These are phyloP conservation scores for Drosophila setifemur DNA, from an alignment of 1,140 invertebrate species.

Conservation along the genomic window DNA sequence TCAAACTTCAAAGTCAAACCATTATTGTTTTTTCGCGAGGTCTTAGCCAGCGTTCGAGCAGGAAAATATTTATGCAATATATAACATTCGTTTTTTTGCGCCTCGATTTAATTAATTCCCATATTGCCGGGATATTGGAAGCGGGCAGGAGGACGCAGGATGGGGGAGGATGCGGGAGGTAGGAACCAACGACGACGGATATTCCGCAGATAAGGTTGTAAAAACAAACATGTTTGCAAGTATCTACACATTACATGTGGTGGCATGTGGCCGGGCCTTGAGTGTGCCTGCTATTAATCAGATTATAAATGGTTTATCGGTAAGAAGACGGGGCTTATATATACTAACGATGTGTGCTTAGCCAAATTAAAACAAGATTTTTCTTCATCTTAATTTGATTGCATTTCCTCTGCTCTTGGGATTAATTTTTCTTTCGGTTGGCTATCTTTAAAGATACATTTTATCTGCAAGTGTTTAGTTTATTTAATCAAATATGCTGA, in stretches of 20 bases:
- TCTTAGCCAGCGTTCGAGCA: slow-evolving; percentile 20
- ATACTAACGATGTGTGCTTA: slow-evolving; percentile 31
- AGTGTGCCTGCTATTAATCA: slow-evolving; percentile 25
- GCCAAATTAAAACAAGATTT: background rate
- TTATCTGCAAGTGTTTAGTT: too few species aligned
- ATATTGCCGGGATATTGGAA: slow-evolving; percentile 16
- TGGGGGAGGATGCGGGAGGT: too few species aligned
- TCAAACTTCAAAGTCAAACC: slow-evolving; percentile 73
- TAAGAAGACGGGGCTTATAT: slow-evolving; percentile 1
- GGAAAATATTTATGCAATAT: slow-evolving; percentile 56
- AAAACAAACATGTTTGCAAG: slow-evolving; percentile 28
- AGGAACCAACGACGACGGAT: slow-evolving; percentile 21
- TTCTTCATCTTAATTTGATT: background rate
- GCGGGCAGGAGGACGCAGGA: background rate
- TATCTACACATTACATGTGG: background rate
- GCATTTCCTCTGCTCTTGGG: too few species aligned
- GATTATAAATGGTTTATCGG: slow-evolving; percentile 32
- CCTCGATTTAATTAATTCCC: slow-evolving; percentile 50
- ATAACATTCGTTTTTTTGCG: slow-evolving; percentile 26
- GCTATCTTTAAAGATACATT: too few species aligned
- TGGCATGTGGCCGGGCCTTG: background rate
- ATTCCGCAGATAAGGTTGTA: slow-evolving; percentile 38
- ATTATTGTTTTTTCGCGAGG: slow-evolving; percentile 61
- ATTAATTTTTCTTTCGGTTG: too few species aligned
- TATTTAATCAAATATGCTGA: too few species aligned